Base-by-base conservation (phyloP, 2,113 vertebrate genomes). In the Lontra canadensis region DNA sequence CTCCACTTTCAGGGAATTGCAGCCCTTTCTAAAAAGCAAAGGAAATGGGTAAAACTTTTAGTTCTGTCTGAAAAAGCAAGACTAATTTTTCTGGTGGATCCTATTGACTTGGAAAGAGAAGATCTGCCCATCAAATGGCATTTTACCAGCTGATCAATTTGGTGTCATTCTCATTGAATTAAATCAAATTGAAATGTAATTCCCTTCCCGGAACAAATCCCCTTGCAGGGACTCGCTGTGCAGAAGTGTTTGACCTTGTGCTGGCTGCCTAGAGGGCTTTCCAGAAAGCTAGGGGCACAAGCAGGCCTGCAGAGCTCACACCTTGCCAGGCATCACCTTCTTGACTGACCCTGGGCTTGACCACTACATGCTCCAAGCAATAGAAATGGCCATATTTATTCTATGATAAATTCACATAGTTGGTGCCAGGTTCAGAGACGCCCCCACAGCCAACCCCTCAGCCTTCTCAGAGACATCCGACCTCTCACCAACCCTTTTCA, bases 81-180 rank as follows among this genome's bases (percentile, higher is more conserved):
- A 83, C 90, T 97, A 96, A 98, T 97, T 97, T 98, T 98, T 96
- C 97, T 96, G 93, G 98, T 96, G 90, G 55, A 90, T 98, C 91
- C 92, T 97, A 98, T 96, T 96, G 97, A 98, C 95, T 94, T 96
- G 95, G 94, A 98, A 97, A 98, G 95, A 97, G 88, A 94, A 83
- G 90, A 81, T 95, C 98, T 98, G 98, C 98, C 97, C 97, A 97
- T 98, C 98, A 98, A 98, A 97, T 95, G 82, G 95, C 96, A 97
- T 97, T 98, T 98, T 98, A 97, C 98, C 95, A 97, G 97, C 93
- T 98, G 98, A 98, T 98, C 97, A 98, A 98, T 98, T 98, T 97
- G 97, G 96, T 98, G 98, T 98, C 97, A 94, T 97, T 97, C 98
- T 98, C 98, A 98, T 95, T 98, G 98, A 98, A 97, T 98, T 97